phyloP scores from a whole-genome alignment of 2,888 invertebrate species.

The Prenolepis imparis region DNA sequence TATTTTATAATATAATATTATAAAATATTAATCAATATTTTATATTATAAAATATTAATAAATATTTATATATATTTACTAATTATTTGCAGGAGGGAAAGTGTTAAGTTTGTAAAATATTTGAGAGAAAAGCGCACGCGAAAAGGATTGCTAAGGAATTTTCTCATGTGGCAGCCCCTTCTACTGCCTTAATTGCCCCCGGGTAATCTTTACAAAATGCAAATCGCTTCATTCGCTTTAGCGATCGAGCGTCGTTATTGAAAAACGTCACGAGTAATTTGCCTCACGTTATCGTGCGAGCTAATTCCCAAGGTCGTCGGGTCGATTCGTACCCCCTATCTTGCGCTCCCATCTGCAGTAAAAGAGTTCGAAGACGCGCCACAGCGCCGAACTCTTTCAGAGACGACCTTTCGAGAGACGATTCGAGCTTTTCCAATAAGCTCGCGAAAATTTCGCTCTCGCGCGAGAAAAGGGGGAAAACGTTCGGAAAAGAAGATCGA shows the following conservation, averaged over 20 bases:
- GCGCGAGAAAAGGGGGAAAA: constrained; percentile 51
- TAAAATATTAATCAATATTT: no score
- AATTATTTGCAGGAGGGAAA: background rate
- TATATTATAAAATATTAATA: no score
- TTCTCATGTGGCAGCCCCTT: background rate
- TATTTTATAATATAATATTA: no score
- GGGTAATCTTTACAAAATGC: background rate
- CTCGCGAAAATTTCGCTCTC: constrained; percentile 62
- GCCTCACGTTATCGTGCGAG: constrained; percentile 55
- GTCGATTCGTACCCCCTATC: constrained; percentile 47
- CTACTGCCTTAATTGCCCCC: background rate
- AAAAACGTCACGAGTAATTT: constrained; percentile 48
- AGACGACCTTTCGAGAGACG: constrained; percentile 47
- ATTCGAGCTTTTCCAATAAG: constrained; percentile 75
- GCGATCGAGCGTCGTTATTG: constrained; percentile 1
- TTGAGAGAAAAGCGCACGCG: background rate
- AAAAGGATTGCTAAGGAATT: background rate
- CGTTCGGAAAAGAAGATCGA: constrained; percentile 15
- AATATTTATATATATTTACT: no score
- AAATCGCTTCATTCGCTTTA: background rate
- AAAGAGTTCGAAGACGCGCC: constrained; percentile 55
- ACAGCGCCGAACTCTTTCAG: constrained; percentile 61
- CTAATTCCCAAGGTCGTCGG: constrained; percentile 60
- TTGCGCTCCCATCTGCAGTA: constrained; percentile 63
- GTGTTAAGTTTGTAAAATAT: background rate